A percentile compares a stretch with the other conserved stretches of the same genome.
Evolutionary conservation across 2,888 invertebrate genomes (phyloP).

Genomic region (Tetragonisca angustula): DNA sequence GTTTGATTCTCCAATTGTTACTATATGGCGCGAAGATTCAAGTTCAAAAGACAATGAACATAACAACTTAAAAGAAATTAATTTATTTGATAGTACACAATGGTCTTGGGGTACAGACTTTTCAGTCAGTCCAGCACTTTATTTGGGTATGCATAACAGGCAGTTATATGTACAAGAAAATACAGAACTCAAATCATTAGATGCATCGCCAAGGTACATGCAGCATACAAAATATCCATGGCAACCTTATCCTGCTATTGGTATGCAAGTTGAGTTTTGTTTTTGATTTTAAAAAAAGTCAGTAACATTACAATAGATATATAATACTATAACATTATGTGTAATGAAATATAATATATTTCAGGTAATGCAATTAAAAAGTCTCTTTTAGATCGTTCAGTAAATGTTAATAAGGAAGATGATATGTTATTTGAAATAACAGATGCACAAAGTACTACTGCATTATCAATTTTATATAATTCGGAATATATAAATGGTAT

Average conservation of each 20-base stretch:
- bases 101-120: slow-evolving; percentile 84
- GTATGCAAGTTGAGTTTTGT: slow-evolving; percentile 67
- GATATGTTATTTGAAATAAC: slow-evolving; percentile 45
- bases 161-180: slow-evolving; percentile 87
- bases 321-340: not conserved
- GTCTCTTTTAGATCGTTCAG: slow-evolving; percentile 31
- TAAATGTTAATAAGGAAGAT: slow-evolving; percentile 37
- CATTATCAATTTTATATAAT: slow-evolving; percentile 90
- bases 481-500: slow-evolving; percentile 89
- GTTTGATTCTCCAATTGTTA: slow-evolving; percentile 93
- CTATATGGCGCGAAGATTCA: slow-evolving; percentile 92
- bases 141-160: slow-evolving; percentile 92
- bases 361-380: slow-evolving; percentile 62
- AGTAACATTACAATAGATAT: not conserved
- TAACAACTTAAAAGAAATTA: slow-evolving; percentile 87
- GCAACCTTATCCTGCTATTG: slow-evolving; percentile 89
- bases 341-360: slow-evolving; percentile 17
- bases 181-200: slow-evolving; percentile 68
- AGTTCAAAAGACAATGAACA: slow-evolving; percentile 48
- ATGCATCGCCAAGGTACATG: slow-evolving; percentile 51
- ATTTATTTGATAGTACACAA: slow-evolving; percentile 89
- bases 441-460: slow-evolving; percentile 86
- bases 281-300: not conserved
- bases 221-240: slow-evolving; percentile 87
- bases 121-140: slow-evolving; percentile 88